Conservation (phyloP, 2,797 vertebrate genomes). For the Urosaurus nigricauda region DNA sequence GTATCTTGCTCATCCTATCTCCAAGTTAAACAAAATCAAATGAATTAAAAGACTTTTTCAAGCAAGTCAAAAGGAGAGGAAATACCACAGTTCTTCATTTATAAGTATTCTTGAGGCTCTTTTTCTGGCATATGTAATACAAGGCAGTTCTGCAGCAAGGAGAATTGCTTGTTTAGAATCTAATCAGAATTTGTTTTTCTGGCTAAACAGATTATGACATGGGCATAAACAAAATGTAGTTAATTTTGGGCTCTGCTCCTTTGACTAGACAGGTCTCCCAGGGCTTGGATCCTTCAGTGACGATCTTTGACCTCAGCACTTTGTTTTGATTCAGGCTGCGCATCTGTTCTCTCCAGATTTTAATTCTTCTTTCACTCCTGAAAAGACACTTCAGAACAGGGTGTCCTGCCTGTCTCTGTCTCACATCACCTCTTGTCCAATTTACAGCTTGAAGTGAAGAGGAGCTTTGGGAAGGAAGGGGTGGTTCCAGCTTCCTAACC, state of each 20-base stretch:
- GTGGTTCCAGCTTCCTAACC: not conserved
- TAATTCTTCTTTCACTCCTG: conserved; percentile 30
- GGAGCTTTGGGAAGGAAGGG: not conserved
- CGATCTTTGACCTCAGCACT: conserved; percentile 53
- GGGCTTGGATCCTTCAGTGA: conserved; percentile 71
- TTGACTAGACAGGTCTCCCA: conserved; percentile 78
- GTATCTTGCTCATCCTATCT: not conserved
- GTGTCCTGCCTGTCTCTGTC: conserved; percentile 18
- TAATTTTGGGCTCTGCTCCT: conserved; percentile 69
- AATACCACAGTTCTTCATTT: conserved; percentile 31
- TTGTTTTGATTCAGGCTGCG: conserved; percentile 43
- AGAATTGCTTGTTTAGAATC: conserved; percentile 77
- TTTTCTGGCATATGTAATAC: conserved; percentile 64
- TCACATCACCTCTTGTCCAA: not conserved
- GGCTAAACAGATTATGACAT: conserved; percentile 80
- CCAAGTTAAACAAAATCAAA: conserved; percentile 26
- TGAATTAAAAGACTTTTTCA: conserved; percentile 15
- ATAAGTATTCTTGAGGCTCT: conserved; percentile 31
- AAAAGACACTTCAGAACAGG: conserved; percentile 20
- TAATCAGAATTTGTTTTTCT: conserved; percentile 81
- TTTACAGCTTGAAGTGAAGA: not conserved
- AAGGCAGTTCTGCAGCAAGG: conserved; percentile 70
- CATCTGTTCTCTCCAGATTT: conserved; percentile 43
- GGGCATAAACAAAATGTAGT: conserved; percentile 79
- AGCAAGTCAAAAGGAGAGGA: conserved; percentile 19